phyloP scores from a whole-genome alignment of 2,888 invertebrate genomes.

The Macrophya annulata region DNA sequence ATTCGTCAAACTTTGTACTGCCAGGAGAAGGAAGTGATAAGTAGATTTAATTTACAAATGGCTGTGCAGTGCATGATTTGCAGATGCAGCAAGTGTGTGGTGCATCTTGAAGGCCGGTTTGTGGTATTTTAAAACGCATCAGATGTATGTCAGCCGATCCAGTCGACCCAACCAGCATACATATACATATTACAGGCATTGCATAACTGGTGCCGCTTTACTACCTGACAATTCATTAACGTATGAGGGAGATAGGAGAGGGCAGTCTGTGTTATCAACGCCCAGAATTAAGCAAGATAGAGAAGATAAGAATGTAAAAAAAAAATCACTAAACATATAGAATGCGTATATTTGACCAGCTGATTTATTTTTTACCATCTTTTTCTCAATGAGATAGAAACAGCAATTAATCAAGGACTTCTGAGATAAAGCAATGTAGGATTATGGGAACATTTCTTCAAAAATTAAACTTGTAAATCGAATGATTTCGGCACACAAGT shows the following conservation, averaged over 20 bases:
- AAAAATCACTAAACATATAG: not conserved
- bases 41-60: not conserved
- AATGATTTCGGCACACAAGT: not conserved
- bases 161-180: conserved; percentile 14
- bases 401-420: not conserved
- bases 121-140: conserved; percentile 44
- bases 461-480: not conserved
- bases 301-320: not conserved
- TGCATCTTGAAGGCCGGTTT: conserved; percentile 9
- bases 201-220: conserved; percentile 24
- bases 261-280: conserved; percentile 2
- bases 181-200: conserved; percentile 18
- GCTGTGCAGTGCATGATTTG: conserved; percentile 14
- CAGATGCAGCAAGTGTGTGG: conserved; percentile 31
- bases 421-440: not conserved
- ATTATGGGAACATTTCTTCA: not conserved
- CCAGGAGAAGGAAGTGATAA: not conserved
- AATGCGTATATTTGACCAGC: not conserved
- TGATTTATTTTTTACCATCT: not conserved
- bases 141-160: conserved; percentile 38
- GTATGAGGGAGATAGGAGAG: conserved; percentile 1
- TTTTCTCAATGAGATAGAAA: too few species aligned
- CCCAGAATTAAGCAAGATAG: not conserved
- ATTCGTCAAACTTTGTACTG: not conserved
- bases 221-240: conserved; percentile 6